These are phyloP conservation scores for Fukomys damarensis DNA, from an alignment of 2,113 vertebrate species.

Conservation along the genomic window DNA sequence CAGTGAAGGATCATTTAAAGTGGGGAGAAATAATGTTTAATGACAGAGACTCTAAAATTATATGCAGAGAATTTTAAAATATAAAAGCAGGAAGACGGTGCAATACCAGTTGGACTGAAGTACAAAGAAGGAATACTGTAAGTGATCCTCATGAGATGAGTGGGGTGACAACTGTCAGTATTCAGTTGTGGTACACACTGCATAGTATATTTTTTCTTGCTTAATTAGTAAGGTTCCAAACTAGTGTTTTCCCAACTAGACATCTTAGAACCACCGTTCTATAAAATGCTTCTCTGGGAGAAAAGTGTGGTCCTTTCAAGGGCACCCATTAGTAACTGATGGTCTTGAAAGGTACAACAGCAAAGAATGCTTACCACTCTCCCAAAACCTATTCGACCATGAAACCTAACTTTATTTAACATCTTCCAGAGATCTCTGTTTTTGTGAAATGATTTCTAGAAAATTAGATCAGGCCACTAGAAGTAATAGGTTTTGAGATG, in stretches of 20 bases:
- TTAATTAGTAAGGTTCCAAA: neutral
- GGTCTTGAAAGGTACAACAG: neutral
- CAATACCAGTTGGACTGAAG: neutral
- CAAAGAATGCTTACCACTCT: neutral
- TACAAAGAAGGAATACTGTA: neutral
- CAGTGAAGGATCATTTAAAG: neutral
- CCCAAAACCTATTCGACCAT: neutral
- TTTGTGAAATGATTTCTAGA: neutral
- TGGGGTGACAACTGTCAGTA: neutral
- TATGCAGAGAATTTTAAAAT: neutral
- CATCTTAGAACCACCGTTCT: neutral
- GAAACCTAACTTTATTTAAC: neutral
- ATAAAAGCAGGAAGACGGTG: neutral
- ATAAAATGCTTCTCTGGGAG: neutral
- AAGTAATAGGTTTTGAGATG: slow-evolving; percentile 15
- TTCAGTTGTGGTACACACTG: neutral
- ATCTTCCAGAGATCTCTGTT: slow-evolving; percentile 1
- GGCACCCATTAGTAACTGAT: neutral
- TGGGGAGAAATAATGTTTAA: neutral
- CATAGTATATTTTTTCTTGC: neutral
- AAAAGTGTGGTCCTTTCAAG: neutral
- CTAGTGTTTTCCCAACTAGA: neutral
- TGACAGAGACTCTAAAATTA: neutral
- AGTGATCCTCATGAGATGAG: neutral
- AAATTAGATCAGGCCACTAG: slow-evolving; percentile 11